These are phyloP conservation scores for Ginglymostoma cirratum DNA, from an alignment of 2,113 vertebrate species.

Conservation along the genomic window DNA sequence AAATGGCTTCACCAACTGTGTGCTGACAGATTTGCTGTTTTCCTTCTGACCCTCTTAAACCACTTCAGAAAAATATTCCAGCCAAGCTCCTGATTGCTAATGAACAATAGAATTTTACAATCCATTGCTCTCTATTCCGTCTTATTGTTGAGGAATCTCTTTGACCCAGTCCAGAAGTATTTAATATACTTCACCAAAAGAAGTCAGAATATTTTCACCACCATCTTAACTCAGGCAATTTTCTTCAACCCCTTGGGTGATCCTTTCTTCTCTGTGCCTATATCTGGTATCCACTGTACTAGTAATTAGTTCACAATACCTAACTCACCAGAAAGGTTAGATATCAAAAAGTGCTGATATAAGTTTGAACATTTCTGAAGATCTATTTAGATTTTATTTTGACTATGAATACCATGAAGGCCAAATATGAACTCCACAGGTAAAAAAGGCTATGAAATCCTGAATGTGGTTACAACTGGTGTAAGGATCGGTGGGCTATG, in stretches of 20 bases:
- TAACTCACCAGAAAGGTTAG: neutral
- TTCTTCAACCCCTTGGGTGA: neutral
- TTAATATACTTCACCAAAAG: neutral
- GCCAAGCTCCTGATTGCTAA: neutral
- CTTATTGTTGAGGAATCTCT: neutral
- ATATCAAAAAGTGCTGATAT: neutral
- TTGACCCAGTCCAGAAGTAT: neutral
- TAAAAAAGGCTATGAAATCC: neutral
- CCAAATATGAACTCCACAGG: too few relatives aligned
- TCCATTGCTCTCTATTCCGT: neutral
- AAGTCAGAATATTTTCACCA: neutral
- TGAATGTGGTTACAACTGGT: neutral
- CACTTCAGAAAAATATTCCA: neutral
- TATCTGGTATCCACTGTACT: too few relatives aligned
- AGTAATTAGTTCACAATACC: neutral
- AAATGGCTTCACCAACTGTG: neutral
- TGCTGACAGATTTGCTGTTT: neutral
- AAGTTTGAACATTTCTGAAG: neutral
- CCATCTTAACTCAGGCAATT: neutral
- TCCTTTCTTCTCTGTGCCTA: neutral
- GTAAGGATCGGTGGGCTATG: neutral
- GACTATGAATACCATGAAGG: neutral
- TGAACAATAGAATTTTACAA: neutral
- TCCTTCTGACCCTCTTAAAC: neutral
- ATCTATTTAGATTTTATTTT: neutral